Evolutionary conservation across 2,113 vertebrate species (phyloP).

Genomic region (Rhea pennata): DNA sequence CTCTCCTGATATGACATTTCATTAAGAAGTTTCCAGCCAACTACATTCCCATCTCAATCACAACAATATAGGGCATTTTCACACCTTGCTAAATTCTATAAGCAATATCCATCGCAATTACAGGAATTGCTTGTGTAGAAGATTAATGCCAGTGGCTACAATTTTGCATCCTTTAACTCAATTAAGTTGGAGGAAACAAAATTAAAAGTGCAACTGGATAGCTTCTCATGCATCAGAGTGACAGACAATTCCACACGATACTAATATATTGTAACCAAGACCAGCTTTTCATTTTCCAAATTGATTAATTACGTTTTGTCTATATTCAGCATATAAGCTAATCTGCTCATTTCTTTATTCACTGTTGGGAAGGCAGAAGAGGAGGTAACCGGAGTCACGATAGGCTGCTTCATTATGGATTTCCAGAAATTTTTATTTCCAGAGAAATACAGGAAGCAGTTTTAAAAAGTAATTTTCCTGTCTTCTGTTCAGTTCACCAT

Average conservation of each 20-base stretch:
- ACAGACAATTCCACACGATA: not conserved
- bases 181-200: conserved; percentile 3
- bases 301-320: not conserved
- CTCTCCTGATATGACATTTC: not conserved
- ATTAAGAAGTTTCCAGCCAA: conserved; percentile 32
- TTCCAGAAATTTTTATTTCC: not conserved
- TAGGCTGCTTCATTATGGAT: not conserved
- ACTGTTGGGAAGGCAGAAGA: not conserved
- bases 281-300: not conserved
- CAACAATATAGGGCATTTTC: not conserved
- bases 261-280: not conserved
- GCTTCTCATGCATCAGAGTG: not conserved
- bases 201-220: conserved; percentile 24
- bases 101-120: not conserved
- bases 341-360: not conserved
- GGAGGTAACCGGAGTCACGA: not conserved
- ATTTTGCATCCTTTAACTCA: not conserved
- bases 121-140: conserved; percentile 9
- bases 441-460: not conserved
- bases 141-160: conserved; percentile 2
- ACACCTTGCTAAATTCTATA: conserved; percentile 14
- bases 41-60: conserved; percentile 6
- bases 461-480: not conserved
- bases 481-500: not conserved
- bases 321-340: not conserved